Percentiles rank a stretch among this genome's conserved stretches.
phyloP scores from a whole-genome alignment of 2,888 invertebrate genomes.

The Mactromeris polynyma region DNA sequence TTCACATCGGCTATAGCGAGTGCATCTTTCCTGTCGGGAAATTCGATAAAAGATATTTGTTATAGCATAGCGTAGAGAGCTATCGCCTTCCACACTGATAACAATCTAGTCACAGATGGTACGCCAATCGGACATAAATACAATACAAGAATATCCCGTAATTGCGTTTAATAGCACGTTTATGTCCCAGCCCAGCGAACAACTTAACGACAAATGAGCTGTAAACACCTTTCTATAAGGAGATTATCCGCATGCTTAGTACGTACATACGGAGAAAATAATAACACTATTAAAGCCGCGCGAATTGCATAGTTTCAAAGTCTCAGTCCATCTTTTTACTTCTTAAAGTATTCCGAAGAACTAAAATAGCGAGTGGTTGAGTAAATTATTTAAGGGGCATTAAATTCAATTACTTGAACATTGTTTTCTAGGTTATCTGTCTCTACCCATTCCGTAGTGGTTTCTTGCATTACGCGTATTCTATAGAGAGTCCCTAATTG shows the following conservation, averaged over 20 bases:
- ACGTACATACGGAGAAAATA: neutral
- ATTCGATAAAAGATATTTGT: conserved; percentile 31
- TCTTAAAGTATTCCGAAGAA: no score
- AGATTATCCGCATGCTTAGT: neutral
- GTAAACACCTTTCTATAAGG: neutral
- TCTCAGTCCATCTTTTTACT: no score
- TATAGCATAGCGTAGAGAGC: neutral
- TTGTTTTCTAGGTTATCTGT: no score
- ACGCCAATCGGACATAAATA: conserved; percentile 6
- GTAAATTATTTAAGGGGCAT: no score
- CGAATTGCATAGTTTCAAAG: no score
- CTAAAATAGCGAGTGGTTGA: no score
- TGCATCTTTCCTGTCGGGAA: neutral
- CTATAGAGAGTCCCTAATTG: no score
- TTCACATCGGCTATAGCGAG: conserved; percentile 19
- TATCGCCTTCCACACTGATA: conserved; percentile 15
- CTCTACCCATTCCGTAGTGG: no score
- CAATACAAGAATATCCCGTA: neutral
- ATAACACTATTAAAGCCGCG: neutral
- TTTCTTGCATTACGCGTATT: no score
- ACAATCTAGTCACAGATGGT: conserved; percentile 15
- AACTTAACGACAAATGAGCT: neutral
- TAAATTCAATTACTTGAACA: no score
- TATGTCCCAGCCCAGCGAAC: neutral
- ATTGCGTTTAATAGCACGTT: conserved; percentile 11